Evolutionary conservation across 2,113 vertebrate genomes (phyloP).

Genomic region (Edolisoma coerulescens): DNA sequence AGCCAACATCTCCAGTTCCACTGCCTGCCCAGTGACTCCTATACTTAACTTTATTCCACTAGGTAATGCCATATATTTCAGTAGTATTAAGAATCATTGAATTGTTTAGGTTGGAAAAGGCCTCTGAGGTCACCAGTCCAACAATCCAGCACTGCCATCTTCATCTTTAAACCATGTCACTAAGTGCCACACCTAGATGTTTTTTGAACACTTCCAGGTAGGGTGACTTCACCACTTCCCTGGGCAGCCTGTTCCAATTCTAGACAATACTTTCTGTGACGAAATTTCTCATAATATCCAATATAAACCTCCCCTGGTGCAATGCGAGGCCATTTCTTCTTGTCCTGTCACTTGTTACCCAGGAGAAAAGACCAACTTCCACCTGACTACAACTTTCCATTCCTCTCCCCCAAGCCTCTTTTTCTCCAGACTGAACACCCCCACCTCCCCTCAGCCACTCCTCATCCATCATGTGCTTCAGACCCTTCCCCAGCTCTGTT

Average conservation of each 20-base stretch:
- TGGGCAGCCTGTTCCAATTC: background rate
- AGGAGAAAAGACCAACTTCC: background rate
- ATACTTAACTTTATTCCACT: background rate
- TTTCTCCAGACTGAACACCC: background rate
- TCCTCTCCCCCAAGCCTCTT: background rate
- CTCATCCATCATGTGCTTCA: background rate
- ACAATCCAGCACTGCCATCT: background rate
- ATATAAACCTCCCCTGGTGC: background rate
- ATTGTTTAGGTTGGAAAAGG: background rate
- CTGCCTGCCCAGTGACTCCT: background rate
- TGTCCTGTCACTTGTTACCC: background rate
- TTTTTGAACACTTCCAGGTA: background rate
- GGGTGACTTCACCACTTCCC: background rate
- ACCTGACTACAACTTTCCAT: background rate
- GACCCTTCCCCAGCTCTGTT: background rate
- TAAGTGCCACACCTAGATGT: background rate
- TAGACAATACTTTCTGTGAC: background rate
- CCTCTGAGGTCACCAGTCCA: background rate
- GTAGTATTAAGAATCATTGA: background rate
- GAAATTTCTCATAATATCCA: background rate
- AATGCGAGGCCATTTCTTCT: background rate
- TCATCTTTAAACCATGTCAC: background rate
- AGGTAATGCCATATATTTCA: background rate
- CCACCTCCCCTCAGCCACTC: background rate
- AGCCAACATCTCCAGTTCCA: background rate